A percentile compares a stretch with the other conserved stretches of the same genome.
These are phyloP conservation scores for Dolichotis patagonum DNA, from an alignment of 2,113 vertebrate genomes.

Conservation along the genomic window DNA sequence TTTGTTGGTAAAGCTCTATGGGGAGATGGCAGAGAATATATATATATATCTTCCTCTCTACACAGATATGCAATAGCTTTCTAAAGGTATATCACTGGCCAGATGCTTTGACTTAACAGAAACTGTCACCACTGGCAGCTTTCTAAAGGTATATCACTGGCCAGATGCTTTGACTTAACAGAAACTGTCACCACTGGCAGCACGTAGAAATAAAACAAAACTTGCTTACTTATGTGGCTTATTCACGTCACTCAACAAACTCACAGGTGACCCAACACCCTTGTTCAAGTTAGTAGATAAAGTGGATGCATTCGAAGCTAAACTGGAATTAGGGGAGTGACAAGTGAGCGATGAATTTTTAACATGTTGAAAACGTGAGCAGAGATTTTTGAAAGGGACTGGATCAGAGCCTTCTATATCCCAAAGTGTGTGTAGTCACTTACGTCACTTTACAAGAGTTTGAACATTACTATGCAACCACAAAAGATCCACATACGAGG, in stretches of 20 bases:
- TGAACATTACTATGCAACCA: neutral
- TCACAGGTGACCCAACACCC: neutral
- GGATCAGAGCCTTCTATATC: neutral
- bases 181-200: no score
- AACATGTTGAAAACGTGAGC: neutral
- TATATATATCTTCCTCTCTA: neutral
- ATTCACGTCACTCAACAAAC: neutral
- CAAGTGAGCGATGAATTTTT: neutral
- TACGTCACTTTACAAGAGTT: neutral
- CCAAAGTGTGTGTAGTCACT: no score
- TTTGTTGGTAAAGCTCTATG: neutral
- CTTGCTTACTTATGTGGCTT: neutral
- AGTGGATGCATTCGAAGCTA: no score
- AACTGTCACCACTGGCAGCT: no score
- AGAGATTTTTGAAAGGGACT: neutral
- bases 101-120: neutral
- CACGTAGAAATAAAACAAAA: neutral
- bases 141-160: neutral
- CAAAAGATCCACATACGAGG: neutral
- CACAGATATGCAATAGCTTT: neutral
- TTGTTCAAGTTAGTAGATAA: neutral
- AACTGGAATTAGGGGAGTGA: neutral
- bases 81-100: neutral
- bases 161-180: neutral
- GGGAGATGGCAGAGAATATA: neutral